phyloP scores from a whole-genome alignment of 2,113 vertebrate genomes.

The Caranx ignobilis region DNA sequence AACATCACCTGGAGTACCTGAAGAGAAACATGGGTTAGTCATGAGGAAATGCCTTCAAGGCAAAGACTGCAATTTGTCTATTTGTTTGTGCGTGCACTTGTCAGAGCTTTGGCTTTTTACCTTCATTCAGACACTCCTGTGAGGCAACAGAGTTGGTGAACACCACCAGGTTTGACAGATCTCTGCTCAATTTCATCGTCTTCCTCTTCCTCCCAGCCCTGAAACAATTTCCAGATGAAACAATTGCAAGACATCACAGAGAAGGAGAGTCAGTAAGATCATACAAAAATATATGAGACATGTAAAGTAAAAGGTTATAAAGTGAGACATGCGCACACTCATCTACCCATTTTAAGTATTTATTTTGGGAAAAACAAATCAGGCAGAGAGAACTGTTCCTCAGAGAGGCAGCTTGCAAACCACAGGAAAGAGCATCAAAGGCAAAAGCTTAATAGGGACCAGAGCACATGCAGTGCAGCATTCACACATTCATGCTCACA shows the following conservation, averaged over 20 bases:
- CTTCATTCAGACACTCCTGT: constrained; percentile 94
- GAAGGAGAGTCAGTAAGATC: constrained; percentile 29
- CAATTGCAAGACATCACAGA: constrained; percentile 26
- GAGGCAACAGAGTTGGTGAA: constrained; percentile 96
- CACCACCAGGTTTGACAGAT: constrained; percentile 94
- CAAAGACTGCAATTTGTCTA: not conserved
- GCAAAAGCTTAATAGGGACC: constrained; percentile 49
- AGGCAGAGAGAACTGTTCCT: constrained; percentile 45
- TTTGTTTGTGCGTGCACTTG: constrained; percentile 3
- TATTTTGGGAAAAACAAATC: constrained; percentile 23
- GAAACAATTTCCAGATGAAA: constrained; percentile 21
- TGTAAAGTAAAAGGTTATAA: not conserved
- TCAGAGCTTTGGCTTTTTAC: constrained; percentile 71
- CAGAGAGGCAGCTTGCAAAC: constrained; percentile 57
- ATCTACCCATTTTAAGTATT: constrained; percentile 23
- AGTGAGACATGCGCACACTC: not conserved
- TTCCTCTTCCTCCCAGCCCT: constrained; percentile 91
- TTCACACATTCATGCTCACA: constrained; percentile 28
- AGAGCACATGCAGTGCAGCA: constrained; percentile 46
- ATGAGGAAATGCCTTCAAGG: not conserved
- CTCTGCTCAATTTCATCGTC: constrained; percentile 96
- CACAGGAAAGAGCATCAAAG: constrained; percentile 68
- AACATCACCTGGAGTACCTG: constrained; percentile 93
- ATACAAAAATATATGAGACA: not conserved
- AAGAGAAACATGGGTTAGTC: constrained; percentile 10